Base-by-base conservation (phyloP, 2,888 invertebrate genomes). In the Adelphocoris suturalis region DNA sequence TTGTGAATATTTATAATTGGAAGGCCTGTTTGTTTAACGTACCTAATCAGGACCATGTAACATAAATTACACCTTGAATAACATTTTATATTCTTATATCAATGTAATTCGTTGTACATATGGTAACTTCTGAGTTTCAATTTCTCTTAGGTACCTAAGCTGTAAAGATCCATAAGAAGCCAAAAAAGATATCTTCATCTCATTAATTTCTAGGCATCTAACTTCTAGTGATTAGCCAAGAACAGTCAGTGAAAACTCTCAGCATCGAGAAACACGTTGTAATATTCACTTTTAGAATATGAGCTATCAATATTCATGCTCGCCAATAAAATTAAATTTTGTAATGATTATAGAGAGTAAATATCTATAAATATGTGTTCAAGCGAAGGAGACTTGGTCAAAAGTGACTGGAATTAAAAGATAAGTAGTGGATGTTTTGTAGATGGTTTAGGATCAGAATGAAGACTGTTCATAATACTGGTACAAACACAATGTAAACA, bases 381-480 rank as follows among this genome's bases (percentile, higher is more conserved):
- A 91, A 89, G 90, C 86, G 90, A 87, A 52, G 91, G 90, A 91
- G 90, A 90, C 91, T 91, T 91, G 86, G 78, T 88, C 80, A 68
- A 82, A 90, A 87, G 91, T 90, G 91, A 91, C 90, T 91, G 89
- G 91, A 86, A 89, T 90, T 90, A 88, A 90, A 87, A 82, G 89
- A 90, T 90, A 88, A 90, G 90, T 91, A 91, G 90, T 90, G 91
- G 87, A 90, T 90, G 90, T 89, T 86, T 76, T 52, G 88, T 91
- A 91, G 91, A 75, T 89, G 91, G 91, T 82, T 84, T 91, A 90
- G 91, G 91, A 90, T 90, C 89, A 84, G 91, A 91, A 89, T 90
- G 90, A 91, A 91, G 91, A 91, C 91, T 91, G 91, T 91, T 89
- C 88, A 90, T 90, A 91, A 91, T 90, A 90, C 90, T 91, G 91